These are phyloP conservation scores for Setophaga petechia DNA, from an alignment of 2,113 vertebrate species.

Conservation along the genomic window DNA sequence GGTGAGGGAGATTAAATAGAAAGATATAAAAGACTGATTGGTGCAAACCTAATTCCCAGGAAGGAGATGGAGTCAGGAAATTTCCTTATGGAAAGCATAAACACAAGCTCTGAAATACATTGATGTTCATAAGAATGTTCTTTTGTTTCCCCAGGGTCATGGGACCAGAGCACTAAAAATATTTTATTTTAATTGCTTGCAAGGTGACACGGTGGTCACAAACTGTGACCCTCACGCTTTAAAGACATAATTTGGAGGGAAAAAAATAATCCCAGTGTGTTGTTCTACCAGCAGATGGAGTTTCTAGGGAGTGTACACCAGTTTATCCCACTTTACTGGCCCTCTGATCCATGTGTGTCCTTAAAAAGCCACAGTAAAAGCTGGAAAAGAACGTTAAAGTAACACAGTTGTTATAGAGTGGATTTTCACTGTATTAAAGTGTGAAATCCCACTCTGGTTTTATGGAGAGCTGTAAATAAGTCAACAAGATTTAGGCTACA, in stretches of 20 bases:
- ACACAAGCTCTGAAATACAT: neutral
- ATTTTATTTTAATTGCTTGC: neutral
- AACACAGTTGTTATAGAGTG: neutral
- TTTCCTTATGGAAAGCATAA: neutral
- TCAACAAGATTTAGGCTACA: neutral
- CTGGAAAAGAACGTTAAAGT: neutral
- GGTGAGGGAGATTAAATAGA: neutral
- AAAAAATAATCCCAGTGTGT: neutral
- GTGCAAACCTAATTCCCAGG: neutral
- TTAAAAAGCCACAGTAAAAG: neutral
- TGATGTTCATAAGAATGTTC: neutral
- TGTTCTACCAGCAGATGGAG: neutral
- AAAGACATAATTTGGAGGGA: neutral
- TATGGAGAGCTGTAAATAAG: neutral
- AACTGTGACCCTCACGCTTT: neutral
- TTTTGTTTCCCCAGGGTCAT: neutral
- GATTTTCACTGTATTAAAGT: neutral
- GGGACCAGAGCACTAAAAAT: neutral
- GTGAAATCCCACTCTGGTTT: neutral
- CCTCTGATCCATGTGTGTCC: neutral
- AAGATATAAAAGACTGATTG: neutral
- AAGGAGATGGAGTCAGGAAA: neutral
- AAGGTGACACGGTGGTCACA: neutral
- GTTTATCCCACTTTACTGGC: neutral
- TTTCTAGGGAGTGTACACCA: fast-evolving